Evolutionary conservation across 35 echinoderm and acorn worm species (phyloP), one percentile per base, ranked within the genome.

Genomic region (Holothuria glaberrima): DNA sequence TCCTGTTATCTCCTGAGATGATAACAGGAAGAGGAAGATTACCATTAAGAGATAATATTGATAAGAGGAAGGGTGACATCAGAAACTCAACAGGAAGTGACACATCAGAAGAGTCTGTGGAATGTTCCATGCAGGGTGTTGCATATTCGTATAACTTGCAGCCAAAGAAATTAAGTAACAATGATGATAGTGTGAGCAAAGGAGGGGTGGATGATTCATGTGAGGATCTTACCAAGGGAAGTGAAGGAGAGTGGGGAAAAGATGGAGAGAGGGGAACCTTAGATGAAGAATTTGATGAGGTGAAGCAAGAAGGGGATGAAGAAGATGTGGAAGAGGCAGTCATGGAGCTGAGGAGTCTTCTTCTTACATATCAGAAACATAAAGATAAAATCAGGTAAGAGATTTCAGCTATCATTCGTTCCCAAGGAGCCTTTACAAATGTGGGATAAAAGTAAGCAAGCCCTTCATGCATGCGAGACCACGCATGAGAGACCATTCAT

Each of bases 341-440:
- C 19, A 22, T 78, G 19, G 38, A 48, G 21, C 50, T 78, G 50
- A 78, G n/a, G 41, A 78, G 21, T 48, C 74, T 78, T 48, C 74
- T 78, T 27, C 50, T 78, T 14, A 48, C n/a, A 50, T 78, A 78
- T 35, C 74, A 78, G 26, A 20, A 25, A n/a, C 24, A 48, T n/a
- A 78, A 78, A 48, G 44, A 78, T 1, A 41, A 78, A 78, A 18
- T 78, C 74, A 48, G 0, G 74, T 78, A 33, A 73, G 69, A 35
- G 24, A 4, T 21, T 44, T 12, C 22, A 41, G 7, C 36, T 7
- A 41, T 41, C 7, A 41, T 4, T 41, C 36, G 7, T 32, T 63
- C 13, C 60, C 13, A 12, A 63, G 18, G 18, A 63, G 2, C 60
- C 12, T 27, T 63, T 27, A 63, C 60, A 63, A 5, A 3, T 22